A percentile compares a stretch with the other conserved stretches of the same genome.
Evolutionary conservation across 2,888 invertebrate species (phyloP).

Genomic region (Cotesia congregata): DNA sequence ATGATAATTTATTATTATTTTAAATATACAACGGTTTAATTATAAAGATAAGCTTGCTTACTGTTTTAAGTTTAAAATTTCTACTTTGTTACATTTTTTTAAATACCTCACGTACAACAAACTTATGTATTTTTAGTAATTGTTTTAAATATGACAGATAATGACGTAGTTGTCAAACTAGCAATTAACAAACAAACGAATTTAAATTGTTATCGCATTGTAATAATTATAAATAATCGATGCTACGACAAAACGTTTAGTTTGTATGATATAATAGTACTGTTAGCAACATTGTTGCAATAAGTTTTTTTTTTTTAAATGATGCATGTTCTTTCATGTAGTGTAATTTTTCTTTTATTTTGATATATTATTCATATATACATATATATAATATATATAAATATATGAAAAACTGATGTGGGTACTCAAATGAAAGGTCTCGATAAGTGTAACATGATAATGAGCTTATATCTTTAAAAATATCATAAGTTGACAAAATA

Average conservation of each 20-base stretch:
- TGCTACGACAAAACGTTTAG: neutral
- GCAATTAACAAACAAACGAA: neutral
- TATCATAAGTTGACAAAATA: too few species aligned
- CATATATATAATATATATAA: too few species aligned
- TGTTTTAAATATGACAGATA: neutral
- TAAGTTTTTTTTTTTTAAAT: neutral
- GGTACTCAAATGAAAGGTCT: too few species aligned
- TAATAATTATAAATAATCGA: neutral
- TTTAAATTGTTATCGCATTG: neutral
- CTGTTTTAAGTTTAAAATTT: neutral
- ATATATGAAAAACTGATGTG: too few species aligned
- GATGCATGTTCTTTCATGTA: neutral
- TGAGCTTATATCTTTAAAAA: too few species aligned
- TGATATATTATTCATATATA: conserved; percentile 63
- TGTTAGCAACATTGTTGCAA: neutral
- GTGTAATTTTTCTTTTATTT: conserved; percentile 72
- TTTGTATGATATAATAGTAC: neutral
- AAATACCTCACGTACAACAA: neutral
- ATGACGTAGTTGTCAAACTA: neutral
- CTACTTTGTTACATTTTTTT: neutral
- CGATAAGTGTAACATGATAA: too few species aligned
- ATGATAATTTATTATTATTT: neutral
- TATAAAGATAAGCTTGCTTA: neutral
- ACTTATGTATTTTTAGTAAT: neutral
- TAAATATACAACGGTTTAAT: neutral